phyloP scores from a whole-genome alignment of 2,888 invertebrate species.

The Allophyes oxyacanthae region DNA sequence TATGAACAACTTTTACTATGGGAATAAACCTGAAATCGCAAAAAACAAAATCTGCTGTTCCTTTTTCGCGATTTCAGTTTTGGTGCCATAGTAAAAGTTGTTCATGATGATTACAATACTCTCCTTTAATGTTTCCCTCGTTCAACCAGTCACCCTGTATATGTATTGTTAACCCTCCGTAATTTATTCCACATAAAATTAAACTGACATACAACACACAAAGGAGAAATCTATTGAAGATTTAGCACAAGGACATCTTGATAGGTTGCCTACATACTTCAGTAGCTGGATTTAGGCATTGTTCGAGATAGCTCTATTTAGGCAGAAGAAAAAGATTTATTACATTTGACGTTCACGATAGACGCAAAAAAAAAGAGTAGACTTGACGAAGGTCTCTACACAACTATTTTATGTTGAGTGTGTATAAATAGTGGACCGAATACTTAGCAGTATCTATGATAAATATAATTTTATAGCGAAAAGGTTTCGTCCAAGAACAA shows the following conservation, averaged over 20 bases:
- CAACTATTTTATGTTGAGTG: conserved; percentile 43
- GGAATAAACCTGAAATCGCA: no score
- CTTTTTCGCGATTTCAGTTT: no score
- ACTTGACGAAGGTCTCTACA: conserved; percentile 50
- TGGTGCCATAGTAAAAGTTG: no score
- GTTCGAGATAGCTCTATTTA: conserved; percentile 58
- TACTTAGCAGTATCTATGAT: conserved; percentile 21
- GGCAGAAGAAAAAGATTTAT: conserved; percentile 62
- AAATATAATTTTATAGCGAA: conserved; percentile 15
- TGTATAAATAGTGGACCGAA: conserved; percentile 32
- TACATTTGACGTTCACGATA: conserved; percentile 57
- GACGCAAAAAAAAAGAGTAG: conserved; percentile 54
- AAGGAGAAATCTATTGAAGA: conserved; percentile 35
- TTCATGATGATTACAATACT: no score
- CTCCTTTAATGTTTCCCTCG: no score
- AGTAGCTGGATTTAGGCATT: conserved; percentile 43
- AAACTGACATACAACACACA: conserved; percentile 36
- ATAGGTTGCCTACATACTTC: conserved; percentile 38
- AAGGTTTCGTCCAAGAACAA: conserved; percentile 6
- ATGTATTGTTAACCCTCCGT: not conserved
- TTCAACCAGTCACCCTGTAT: no score
- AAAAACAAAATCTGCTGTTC: no score
- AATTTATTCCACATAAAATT: conserved; percentile 44
- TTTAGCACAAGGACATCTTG: conserved; percentile 42
- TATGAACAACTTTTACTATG: no score